Evolutionary conservation across 2,888 invertebrate genomes (phyloP), one percentile per base, ranked within the genome.

Genomic region (Subacronicta megacephala): DNA sequence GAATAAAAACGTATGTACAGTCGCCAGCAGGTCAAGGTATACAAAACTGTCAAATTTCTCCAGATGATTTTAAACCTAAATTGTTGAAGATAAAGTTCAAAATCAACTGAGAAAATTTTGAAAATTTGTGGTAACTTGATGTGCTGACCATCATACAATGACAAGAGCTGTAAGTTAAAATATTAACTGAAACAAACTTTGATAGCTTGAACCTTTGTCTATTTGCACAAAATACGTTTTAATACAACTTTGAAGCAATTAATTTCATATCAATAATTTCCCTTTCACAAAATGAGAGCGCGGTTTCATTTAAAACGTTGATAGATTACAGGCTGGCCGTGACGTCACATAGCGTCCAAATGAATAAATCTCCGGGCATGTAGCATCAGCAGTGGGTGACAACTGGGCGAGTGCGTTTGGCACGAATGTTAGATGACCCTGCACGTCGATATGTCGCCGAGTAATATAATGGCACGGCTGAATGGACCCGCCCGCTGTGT

Each of bases 301-400:
- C 47, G 75, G 62, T 76, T 58, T 52, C 55, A 23, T 60, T 59
- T 57, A 65, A 65, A 72, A 50, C 17, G 44, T 74, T 83, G 80
- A 78, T 80, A 72, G 74, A 82, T 83, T 78, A 74, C 62, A 54
- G 53, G 51, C 52, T 59, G 45, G 65, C 44, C 59, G 72, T 77
- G 72, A 72, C 75, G 67, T 75, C 67, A 71, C 70, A 52, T 49
- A 62, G 62, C 75, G 79, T 75, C 67, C 74, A 70, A 81, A 84
- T 78, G 81, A 82, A 87, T 87, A 87, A 87, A 87, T 87, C 86
- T 85, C 78, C 56, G 72, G 69, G 79, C 72, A 78, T 76, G 72
- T 75, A 73, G 75, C 80, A 81, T 82, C 82, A 81, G 80, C 81
- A 72, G 72, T 71, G 68, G 75, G 66, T 80, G 84, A 87, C 86